Evolutionary conservation across 2,888 invertebrate genomes (phyloP), one percentile per base, ranked within the genome.

Genomic region (Gryllus longicercus): DNA sequence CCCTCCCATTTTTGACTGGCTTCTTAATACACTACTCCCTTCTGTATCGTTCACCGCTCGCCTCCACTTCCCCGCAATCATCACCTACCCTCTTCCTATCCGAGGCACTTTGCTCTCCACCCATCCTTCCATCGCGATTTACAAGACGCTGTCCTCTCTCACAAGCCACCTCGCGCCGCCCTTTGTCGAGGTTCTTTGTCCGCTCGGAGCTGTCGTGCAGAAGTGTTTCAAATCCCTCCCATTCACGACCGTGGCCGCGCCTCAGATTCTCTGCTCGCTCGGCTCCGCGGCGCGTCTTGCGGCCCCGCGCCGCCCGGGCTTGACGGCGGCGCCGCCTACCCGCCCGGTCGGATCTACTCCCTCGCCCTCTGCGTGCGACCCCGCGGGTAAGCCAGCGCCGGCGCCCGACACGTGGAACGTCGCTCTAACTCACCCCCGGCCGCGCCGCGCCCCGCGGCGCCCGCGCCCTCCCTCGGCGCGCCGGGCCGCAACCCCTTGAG

Each of bases 151-250:
- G 63, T n/a, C n/a, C n/a, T 63, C 63, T n/a, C n/a, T 63, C 63
- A 18, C 63, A 18, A 18, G 14, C 63, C 63, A 63, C 63, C 14
- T 4, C 63, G 63, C n/a, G 16, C 16, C 63, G 63, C 63, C 63
- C 16, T 63, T 63, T n/a, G 63, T n/a, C 63, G 63, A 63, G n/a
- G 63, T 63, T 63, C 63, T 63, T 63, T 63, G 63, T 63, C 14
- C n/a, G 63, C 63, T 14, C 63, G n/a, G 63, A 63, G 63, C n/a
- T 63, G 63, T 63, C 63, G 14, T n/a, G 16, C 16, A 63, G 63
- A 63, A 63, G 63, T 63, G 63, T 63, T 63, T 63, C 63, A 63
- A 63, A 63, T 63, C 63, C 63, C 63, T 63, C 63, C 63, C 63
- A 63, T 63, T 63, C 63, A 63, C 63, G 63, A 63, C 63, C 63